Conservation (phyloP, 2,888 invertebrate species). For the Latheticus oryzae region DNA sequence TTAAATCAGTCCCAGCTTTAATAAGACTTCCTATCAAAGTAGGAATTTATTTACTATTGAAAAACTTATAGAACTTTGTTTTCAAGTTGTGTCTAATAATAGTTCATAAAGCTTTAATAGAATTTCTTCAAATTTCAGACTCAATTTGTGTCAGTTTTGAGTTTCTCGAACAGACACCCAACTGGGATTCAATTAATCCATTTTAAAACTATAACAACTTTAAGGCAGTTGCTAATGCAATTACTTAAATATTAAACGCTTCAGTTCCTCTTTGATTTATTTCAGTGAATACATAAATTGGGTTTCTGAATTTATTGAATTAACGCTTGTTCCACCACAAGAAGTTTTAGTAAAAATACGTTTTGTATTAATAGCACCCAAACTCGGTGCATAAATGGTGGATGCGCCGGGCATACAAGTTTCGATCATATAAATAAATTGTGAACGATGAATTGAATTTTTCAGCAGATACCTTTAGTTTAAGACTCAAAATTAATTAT, state of each 20-base stretch:
- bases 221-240: conserved; percentile 22
- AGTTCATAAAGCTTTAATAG: conserved; percentile 3
- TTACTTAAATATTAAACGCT: conserved; percentile 24
- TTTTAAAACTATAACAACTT: conserved; percentile 30
- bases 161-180: conserved; percentile 13
- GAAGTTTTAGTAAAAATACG: not conserved
- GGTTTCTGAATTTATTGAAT: conserved; percentile 13
- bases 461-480: conserved; percentile 19
- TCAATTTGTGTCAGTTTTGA: conserved; percentile 14
- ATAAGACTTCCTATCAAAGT: no score
- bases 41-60: no score
- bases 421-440: not conserved
- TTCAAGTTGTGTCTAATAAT: conserved; percentile 9
- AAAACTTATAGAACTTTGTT: no score
- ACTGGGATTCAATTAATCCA: conserved; percentile 18
- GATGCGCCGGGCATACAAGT: conserved; percentile 15
- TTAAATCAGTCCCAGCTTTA: conserved; percentile 34
- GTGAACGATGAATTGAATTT: conserved; percentile 18
- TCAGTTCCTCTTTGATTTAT: conserved; percentile 15
- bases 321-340: conserved; percentile 1
- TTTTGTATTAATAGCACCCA: not conserved
- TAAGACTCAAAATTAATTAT: conserved; percentile 21
- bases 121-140: conserved; percentile 9
- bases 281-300: conserved; percentile 8
- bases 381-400: conserved; percentile 7